A percentile compares a stretch with the other conserved stretches of the same genome.
Evolutionary conservation across 2,888 invertebrate genomes (phyloP).

Genomic region (Criorhina ranunculi): DNA sequence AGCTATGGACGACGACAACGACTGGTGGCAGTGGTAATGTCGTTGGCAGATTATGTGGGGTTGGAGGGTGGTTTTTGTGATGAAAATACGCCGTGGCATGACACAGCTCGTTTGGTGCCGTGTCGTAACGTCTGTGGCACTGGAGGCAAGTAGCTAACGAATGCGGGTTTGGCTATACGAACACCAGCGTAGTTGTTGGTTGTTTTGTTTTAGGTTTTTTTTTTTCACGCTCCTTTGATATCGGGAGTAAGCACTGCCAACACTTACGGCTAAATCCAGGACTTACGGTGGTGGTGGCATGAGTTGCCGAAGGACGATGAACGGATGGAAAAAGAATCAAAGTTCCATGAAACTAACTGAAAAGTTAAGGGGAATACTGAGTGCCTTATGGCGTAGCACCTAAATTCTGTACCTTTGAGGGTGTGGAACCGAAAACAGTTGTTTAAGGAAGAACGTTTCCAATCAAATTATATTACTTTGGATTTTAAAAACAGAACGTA

Average conservation of each 20-base stretch:
- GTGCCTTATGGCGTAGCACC: constrained; percentile 74
- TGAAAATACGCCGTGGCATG: constrained; percentile 77
- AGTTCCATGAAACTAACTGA: constrained; percentile 74
- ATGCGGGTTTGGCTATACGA: constrained; percentile 64
- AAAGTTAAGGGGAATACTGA: constrained; percentile 66
- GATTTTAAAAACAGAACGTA: not conserved
- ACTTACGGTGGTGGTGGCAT: constrained; percentile 53
- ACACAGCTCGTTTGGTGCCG: constrained; percentile 77
- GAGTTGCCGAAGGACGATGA: constrained; percentile 45
- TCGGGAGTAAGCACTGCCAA: constrained; percentile 71
- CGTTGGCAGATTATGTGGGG: constrained; percentile 75
- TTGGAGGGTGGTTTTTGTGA: constrained; percentile 70
- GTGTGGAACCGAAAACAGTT: constrained; percentile 40
- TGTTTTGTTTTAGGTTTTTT: constrained; percentile 57
- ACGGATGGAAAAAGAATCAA: constrained; percentile 69
- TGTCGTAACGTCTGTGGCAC: constrained; percentile 75
- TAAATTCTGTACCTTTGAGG: constrained; percentile 52
- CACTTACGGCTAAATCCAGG: constrained; percentile 73
- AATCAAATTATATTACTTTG: not conserved
- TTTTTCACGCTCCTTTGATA: constrained; percentile 67
- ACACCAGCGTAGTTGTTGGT: constrained; percentile 52
- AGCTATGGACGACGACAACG: constrained; percentile 67
- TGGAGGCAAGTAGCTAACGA: constrained; percentile 75
- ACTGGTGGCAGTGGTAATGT: constrained; percentile 75
- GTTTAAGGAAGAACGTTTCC: constrained; percentile 54